These are phyloP conservation scores for Cyphomyrus plagiostoma DNA, from an alignment of 2,113 vertebrate genomes.

Conservation along the genomic window DNA sequence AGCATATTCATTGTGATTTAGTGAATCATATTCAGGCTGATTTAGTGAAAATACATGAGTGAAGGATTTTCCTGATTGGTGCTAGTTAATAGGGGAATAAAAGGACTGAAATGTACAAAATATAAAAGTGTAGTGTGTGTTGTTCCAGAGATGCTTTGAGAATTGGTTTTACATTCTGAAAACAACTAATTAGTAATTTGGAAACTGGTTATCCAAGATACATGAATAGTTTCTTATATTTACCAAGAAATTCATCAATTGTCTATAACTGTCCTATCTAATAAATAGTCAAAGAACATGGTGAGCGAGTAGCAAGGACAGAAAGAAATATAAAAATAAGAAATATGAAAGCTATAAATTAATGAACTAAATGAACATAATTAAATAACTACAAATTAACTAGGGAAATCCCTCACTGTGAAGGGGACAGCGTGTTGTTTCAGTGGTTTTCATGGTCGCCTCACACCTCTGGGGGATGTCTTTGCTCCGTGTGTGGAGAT, in stretches of 20 bases:
- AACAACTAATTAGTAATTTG: not conserved
- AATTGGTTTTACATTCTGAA: not conserved
- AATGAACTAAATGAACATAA: too few relatives aligned
- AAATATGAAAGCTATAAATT: too few relatives aligned
- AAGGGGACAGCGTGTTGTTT: too few relatives aligned
- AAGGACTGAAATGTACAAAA: not conserved
- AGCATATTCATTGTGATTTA: not conserved
- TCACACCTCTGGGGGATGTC: not conserved
- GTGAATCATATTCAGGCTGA: not conserved
- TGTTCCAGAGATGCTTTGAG: not conserved
- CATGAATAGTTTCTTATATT: not conserved
- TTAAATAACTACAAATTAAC: too few relatives aligned
- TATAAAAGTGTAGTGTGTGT: not conserved
- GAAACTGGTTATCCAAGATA: not conserved
- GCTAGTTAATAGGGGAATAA: not conserved
- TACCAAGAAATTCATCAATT: not conserved
- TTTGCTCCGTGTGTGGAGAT: too few relatives aligned
- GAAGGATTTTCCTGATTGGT: not conserved
- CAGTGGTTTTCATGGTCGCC: not conserved
- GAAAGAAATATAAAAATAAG: too few relatives aligned
- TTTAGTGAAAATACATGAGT: too few relatives aligned
- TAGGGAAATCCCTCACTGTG: too few relatives aligned
- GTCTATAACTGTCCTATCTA: not conserved
- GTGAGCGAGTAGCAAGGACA: too few relatives aligned
- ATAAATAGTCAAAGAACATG: not conserved